Percentiles rank a stretch among this genome's conserved stretches.
phyloP scores from a whole-genome alignment of 1,140 invertebrate genomes.

The Aleiodes sp. region DNA sequence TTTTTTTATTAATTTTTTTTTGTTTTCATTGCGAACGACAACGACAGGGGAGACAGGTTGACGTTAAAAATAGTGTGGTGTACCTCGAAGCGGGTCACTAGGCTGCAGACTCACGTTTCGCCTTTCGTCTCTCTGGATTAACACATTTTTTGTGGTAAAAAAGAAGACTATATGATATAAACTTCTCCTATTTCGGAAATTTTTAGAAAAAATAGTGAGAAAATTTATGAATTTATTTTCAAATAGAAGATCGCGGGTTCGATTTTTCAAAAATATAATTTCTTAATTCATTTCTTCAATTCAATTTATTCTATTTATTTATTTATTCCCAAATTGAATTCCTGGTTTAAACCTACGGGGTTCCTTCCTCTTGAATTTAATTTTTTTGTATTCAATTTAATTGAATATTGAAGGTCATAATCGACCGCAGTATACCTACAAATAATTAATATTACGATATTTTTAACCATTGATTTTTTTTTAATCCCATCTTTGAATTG shows the following conservation, averaged over 20 bases:
- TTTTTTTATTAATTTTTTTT: conserved; percentile 5
- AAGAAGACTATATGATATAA: not conserved
- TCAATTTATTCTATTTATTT: too few relatives aligned
- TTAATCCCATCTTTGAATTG: too few relatives aligned
- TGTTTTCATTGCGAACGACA: conserved; percentile 36
- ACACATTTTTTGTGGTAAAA: not conserved
- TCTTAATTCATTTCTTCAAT: too few relatives aligned
- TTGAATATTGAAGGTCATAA: not conserved
- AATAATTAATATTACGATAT: too few relatives aligned
- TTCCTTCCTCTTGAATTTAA: not conserved
- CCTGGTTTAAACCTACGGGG: too few relatives aligned
- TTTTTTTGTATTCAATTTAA: not conserved
- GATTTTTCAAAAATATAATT: too few relatives aligned
- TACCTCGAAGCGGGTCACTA: conserved; percentile 58
- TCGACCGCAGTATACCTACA: not conserved
- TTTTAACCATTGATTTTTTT: not conserved
- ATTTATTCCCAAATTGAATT: too few relatives aligned
- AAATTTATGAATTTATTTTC: too few relatives aligned
- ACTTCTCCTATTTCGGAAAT: too few relatives aligned
- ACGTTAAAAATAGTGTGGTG: conserved; percentile 60
- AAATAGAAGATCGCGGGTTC: too few relatives aligned
- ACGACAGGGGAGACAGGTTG: conserved; percentile 46
- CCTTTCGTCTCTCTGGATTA: conserved; percentile 27
- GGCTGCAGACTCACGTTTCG: conserved; percentile 51
- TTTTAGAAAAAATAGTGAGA: too few relatives aligned